Evolutionary conservation across 2,797 vertebrate species (phyloP).

Genomic region (Artibeus lituratus): DNA sequence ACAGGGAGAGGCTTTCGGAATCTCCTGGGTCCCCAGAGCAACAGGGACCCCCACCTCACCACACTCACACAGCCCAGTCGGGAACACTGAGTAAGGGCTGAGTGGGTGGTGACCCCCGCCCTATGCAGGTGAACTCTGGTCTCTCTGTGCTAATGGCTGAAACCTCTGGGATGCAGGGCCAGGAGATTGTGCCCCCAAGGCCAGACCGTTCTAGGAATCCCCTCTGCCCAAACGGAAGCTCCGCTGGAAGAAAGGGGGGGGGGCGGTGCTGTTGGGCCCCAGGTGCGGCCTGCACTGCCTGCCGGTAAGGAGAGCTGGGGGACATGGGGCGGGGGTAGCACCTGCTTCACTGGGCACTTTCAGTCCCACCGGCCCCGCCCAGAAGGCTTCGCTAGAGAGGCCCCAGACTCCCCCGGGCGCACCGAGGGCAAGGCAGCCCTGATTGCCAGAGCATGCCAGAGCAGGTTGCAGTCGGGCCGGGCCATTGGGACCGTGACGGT

Average conservation of each 20-base stretch:
- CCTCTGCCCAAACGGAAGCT: not conserved
- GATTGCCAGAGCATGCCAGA: not conserved
- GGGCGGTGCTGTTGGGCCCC: not conserved
- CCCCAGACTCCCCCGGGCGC: not conserved
- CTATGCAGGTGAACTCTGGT: not conserved
- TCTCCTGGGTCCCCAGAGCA: not conserved
- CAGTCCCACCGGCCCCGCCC: not conserved
- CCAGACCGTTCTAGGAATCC: not conserved
- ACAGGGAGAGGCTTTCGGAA: not conserved
- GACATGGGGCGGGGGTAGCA: not conserved
- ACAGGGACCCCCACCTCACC: not conserved
- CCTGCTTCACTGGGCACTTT: slow-evolving; percentile 26
- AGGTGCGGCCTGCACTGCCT: slow-evolving; percentile 13
- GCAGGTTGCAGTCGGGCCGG: not conserved
- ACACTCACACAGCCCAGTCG: accelerated
- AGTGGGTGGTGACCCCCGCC: not conserved
- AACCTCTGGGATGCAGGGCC: not conserved
- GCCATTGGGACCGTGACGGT: not conserved
- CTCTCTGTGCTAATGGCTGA: not conserved
- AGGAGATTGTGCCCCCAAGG: not conserved
- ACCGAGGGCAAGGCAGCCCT: not conserved
- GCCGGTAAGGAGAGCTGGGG: slow-evolving; percentile 37
- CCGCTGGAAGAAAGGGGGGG: not conserved
- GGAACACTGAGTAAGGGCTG: not conserved
- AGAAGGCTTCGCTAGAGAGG: not conserved